phyloP scores from a whole-genome alignment of 2,113 vertebrate species.

The Trachemys scripta region DNA sequence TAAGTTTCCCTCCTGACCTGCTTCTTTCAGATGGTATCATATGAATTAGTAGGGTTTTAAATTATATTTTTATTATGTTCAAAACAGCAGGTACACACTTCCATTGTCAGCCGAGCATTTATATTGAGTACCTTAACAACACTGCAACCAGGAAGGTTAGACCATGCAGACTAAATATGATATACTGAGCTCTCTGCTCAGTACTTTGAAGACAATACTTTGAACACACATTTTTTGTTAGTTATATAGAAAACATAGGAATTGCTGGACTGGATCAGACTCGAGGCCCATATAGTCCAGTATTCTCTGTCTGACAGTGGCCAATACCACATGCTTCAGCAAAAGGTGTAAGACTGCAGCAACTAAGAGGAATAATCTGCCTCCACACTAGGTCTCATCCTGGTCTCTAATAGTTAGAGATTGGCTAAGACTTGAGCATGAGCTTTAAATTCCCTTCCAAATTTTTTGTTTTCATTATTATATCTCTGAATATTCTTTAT shows the following conservation, averaged over 20 bases:
- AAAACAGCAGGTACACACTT: not conserved
- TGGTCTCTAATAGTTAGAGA: not conserved
- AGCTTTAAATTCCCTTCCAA: no score
- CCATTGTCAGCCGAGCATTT: not conserved
- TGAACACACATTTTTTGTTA: not conserved
- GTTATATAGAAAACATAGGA: not conserved
- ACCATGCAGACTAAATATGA: not conserved
- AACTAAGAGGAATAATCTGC: not conserved
- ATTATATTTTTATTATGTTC: not conserved
- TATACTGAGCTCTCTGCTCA: not conserved
- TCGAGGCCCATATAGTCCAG: not conserved
- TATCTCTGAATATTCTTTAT: no score
- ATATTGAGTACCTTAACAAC: not conserved
- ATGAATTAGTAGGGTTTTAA: not conserved
- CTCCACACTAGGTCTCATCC: not conserved
- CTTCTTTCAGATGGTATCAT: not conserved
- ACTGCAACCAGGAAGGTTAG: not conserved
- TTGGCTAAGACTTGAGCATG: not conserved
- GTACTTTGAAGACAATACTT: not conserved
- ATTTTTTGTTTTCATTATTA: no score
- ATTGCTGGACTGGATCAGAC: not conserved
- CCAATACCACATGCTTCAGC: not conserved
- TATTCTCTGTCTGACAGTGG: not conserved
- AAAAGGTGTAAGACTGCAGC: not conserved
- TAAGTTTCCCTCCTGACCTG: slow-evolving; percentile 11